phyloP scores from a whole-genome alignment of 2,797 vertebrate genomes.

The Rhynchonycteris naso region DNA sequence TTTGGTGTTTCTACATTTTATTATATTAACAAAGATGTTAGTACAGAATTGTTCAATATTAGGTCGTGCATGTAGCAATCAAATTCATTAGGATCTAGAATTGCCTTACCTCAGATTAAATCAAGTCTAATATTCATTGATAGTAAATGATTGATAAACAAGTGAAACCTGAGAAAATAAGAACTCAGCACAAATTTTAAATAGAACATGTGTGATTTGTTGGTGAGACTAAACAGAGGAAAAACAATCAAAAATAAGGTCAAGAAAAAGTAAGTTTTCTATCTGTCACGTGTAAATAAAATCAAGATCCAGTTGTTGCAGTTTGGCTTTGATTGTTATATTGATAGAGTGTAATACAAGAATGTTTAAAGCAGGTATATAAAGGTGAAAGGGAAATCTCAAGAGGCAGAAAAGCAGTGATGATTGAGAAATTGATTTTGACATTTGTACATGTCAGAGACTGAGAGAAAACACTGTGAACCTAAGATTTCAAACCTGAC shows the following conservation, averaged over 20 bases:
- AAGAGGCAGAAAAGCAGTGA: background rate
- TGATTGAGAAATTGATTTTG: background rate
- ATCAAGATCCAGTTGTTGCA: background rate
- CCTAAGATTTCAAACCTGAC: constrained; percentile 15
- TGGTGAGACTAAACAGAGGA: background rate
- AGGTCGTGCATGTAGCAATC: background rate
- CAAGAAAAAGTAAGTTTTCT: background rate
- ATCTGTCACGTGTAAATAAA: background rate
- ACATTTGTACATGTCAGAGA: background rate
- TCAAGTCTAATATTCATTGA: background rate
- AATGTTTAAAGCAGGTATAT: background rate
- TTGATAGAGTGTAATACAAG: background rate
- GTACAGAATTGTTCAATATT: background rate
- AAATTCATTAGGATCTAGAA: background rate
- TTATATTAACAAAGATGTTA: background rate
- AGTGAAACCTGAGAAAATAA: background rate
- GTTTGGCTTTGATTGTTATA: background rate
- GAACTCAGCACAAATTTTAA: background rate
- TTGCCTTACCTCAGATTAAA: background rate
- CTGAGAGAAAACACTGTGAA: background rate
- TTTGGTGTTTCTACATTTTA: background rate
- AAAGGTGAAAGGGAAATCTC: background rate
- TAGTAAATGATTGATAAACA: background rate
- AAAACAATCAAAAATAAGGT: background rate
- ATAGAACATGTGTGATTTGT: background rate